Evolutionary conservation across 2,797 vertebrate species (phyloP).

Genomic region (Pelobates cultripes): DNA sequence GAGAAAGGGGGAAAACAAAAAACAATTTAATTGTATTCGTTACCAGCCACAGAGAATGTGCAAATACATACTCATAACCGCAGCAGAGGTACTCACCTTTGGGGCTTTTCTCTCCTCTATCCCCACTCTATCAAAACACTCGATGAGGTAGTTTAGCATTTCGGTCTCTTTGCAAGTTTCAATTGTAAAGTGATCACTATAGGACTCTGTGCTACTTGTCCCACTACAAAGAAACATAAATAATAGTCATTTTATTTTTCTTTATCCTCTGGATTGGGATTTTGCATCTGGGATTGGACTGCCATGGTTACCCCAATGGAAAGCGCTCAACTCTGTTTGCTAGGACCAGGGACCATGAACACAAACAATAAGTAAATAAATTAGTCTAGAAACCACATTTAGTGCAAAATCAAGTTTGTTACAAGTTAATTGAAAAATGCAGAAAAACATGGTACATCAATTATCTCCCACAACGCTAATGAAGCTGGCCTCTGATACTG

Average conservation of each 20-base stretch:
- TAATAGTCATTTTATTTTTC: no score
- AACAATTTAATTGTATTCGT: background rate
- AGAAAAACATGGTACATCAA: background rate
- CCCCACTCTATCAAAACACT: constrained; percentile 98
- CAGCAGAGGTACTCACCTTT: constrained; percentile 77
- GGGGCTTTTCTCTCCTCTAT: constrained; percentile 99
- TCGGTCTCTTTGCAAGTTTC: constrained; percentile 97
- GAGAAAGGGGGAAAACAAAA: background rate
- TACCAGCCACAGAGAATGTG: background rate
- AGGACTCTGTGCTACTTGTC: constrained; percentile 81
- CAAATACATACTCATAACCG: background rate
- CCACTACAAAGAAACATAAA: constrained; percentile 72
- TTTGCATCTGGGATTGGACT: no score
- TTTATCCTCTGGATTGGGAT: no score
- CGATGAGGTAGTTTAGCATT: constrained; percentile 99
- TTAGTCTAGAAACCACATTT: background rate
- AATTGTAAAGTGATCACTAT: constrained; percentile 95
- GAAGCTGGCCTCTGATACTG: no score
- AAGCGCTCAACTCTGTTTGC: no score
- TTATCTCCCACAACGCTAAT: no score
- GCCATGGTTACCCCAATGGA: no score
- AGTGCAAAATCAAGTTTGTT: background rate
- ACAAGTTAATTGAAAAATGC: background rate
- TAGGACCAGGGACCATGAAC: no score
- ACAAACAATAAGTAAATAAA: background rate